Conservation (phyloP, 2,888 invertebrate genomes). For the Lycophotia porphyrea region DNA sequence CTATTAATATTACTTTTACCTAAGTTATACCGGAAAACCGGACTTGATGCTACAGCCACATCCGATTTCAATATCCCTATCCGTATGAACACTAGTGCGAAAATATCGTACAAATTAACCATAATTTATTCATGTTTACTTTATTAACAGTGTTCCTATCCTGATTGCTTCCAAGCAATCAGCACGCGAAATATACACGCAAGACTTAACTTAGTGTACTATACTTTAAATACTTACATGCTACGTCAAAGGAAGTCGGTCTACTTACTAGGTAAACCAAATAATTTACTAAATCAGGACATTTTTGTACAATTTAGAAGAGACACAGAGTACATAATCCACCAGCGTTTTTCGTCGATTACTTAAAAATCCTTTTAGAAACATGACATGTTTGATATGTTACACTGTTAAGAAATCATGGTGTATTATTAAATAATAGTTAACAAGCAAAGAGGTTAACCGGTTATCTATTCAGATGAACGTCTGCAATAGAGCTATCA, state of each 20-base stretch:
- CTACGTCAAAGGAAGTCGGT: conserved; percentile 42
- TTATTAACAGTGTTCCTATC: conserved; percentile 28
- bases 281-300: neutral
- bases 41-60: neutral
- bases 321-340: neutral
- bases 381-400: no score
- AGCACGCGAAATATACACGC: conserved; percentile 52
- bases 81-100: conserved; percentile 3
- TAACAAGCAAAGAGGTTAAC: neutral
- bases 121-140: conserved; percentile 42
- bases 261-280: conserved; percentile 18
- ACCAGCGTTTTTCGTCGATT: neutral
- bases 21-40: neutral
- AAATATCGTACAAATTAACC: conserved; percentile 18
- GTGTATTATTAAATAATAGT: neutral
- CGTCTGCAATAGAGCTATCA: neutral
- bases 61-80: conserved; percentile 15
- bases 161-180: conserved; percentile 50
- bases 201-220: conserved; percentile 27
- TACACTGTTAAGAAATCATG: no score
- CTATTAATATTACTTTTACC: neutral
- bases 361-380: no score
- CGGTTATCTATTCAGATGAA: neutral
- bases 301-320: neutral
- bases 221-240: conserved; percentile 30